Evolutionary conservation across 2,888 invertebrate genomes (phyloP).

Genomic region (Pandemis heparana): DNA sequence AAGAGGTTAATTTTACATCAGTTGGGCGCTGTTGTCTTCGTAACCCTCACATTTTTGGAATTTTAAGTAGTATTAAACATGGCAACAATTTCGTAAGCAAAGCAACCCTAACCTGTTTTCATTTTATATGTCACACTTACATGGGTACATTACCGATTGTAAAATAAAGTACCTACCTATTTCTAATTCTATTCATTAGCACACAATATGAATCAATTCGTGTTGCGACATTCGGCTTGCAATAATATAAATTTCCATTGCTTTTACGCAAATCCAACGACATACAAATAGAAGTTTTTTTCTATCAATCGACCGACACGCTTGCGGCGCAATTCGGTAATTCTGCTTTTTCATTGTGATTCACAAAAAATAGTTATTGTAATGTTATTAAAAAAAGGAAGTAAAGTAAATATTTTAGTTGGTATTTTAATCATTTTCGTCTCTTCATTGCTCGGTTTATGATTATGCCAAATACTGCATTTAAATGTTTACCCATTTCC

Average conservation of each 20-base stretch:
- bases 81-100: too few species aligned
- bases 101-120: background rate
- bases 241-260: background rate
- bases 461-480: too few species aligned
- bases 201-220: slow-evolving; percentile 23
- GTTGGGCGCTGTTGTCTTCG: too few species aligned
- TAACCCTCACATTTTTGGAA: too few species aligned
- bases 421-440: too few species aligned
- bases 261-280: background rate
- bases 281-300: background rate
- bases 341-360: background rate
- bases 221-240: slow-evolving; percentile 10
- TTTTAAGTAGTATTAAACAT: too few species aligned
- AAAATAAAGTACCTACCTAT: background rate
- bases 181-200: slow-evolving; percentile 14
- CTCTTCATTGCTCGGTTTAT: too few species aligned
- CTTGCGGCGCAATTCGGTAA: background rate
- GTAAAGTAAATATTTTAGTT: too few species aligned
- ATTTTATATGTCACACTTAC: slow-evolving; percentile 3
- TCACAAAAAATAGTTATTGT: background rate
- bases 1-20: too few species aligned
- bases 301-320: background rate
- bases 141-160: background rate
- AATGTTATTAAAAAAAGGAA: too few species aligned
- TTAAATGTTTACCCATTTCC: too few species aligned